phyloP scores from a whole-genome alignment of 2,113 vertebrate genomes.

The Scytalopus superciliaris region DNA sequence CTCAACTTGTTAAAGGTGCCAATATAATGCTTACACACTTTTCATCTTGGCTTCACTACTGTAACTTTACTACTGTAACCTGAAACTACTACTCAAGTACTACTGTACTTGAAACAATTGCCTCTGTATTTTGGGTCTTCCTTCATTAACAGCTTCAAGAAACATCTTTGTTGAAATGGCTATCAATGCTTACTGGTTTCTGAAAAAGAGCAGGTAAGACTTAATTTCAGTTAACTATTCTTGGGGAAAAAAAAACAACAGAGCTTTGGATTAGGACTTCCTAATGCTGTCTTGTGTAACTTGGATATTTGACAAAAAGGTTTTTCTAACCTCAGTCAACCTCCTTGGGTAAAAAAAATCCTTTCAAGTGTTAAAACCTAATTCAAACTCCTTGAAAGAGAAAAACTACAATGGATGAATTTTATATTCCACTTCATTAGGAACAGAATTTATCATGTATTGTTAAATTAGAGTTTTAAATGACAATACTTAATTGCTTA shows the following conservation, averaged over 20 bases:
- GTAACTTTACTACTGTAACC: not conserved
- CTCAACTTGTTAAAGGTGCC: not conserved
- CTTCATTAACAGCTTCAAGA: not conserved
- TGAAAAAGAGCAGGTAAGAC: not conserved
- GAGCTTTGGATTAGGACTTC: not conserved
- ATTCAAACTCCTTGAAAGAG: not conserved
- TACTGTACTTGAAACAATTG: not conserved
- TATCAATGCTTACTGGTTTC: not conserved
- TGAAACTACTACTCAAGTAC: not conserved
- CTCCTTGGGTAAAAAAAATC: not conserved
- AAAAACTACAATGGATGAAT: not conserved
- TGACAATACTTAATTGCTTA: slow-evolving; percentile 56
- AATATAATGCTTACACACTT: not conserved
- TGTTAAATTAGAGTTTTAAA: not conserved
- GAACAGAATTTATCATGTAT: not conserved
- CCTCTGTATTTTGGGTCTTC: not conserved
- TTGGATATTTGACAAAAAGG: not conserved
- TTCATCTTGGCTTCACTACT: not conserved
- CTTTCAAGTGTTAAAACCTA: not conserved
- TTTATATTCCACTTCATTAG: not conserved
- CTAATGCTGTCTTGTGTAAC: not conserved
- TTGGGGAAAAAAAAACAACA: not conserved
- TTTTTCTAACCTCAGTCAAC: not conserved
- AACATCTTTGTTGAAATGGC: not conserved
- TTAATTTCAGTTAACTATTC: not conserved